A percentile compares a stretch with the other conserved stretches of the same genome.
Evolutionary conservation across 2,888 invertebrate species (phyloP).

Genomic region (Nineta flava): DNA sequence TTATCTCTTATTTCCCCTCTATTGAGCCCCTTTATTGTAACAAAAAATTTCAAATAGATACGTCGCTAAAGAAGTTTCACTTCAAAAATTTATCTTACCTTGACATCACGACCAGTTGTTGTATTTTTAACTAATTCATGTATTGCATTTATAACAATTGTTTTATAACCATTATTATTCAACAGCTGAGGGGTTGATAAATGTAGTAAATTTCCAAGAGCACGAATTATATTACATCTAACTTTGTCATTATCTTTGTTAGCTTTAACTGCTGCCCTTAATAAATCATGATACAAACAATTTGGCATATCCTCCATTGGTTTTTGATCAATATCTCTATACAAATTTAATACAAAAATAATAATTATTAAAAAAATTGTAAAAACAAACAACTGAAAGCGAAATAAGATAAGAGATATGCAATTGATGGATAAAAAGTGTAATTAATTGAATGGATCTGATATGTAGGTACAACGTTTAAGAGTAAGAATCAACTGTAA

Average conservation of each 20-base stretch:
- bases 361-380: constrained; percentile 18
- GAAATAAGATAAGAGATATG: too few species aligned
- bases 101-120: constrained; percentile 56
- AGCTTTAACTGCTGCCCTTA: constrained; percentile 47
- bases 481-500: too few species aligned
- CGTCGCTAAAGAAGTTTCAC: too few species aligned
- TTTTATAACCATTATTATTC: constrained; percentile 31
- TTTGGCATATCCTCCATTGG: constrained; percentile 49
- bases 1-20: too few species aligned
- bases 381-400: too few species aligned
- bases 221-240: constrained; percentile 63
- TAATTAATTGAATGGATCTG: too few species aligned
- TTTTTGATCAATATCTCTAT: constrained; percentile 31
- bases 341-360: too few species aligned
- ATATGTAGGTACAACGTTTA: too few species aligned
- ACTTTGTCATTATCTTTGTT: constrained; percentile 67
- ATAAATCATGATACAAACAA: constrained; percentile 44
- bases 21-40: too few species aligned
- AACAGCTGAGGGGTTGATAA: constrained; percentile 38
- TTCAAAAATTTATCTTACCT: constrained; percentile 30
- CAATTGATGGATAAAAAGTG: too few species aligned
- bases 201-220: constrained; percentile 63
- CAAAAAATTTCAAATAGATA: too few species aligned
- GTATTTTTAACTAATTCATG: constrained; percentile 52
- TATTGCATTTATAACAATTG: constrained; percentile 41